Base-by-base conservation (phyloP, 2,113 vertebrate species). In the Oceanodroma tethys region DNA sequence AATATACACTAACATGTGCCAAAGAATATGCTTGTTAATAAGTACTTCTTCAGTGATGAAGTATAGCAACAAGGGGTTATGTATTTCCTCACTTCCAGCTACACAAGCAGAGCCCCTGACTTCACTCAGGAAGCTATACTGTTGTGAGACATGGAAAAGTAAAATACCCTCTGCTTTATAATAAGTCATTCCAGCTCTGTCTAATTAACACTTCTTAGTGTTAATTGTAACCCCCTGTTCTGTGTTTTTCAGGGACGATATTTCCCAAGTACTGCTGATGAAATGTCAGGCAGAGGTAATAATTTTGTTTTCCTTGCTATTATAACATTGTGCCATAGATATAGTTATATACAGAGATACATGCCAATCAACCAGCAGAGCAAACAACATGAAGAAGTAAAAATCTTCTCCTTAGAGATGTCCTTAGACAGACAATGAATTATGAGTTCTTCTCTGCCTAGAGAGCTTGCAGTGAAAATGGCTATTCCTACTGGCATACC, bases 181-280 rank as follows among this genome's bases (percentile, higher is more conserved):
- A 96, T 92, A 95, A 97, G 89, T 90, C 56, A 72, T 94, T 97
- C 75, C 80, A 74, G 75, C 94, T 95, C 95, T 65, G 87, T 50
- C 95, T 97, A 98, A 98, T 98, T 98, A 98, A 97, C 96, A 97
- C 97, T 97, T 96, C 94, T 83, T 79, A 95, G 96, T 88, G 97
- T 97, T 97, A 98, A 98, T 97, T 98, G 96, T 96, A 95, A 94
- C 94, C 97, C 96, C 90, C 88, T 83, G 87, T 95, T 97, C 95
- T 67, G 88, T 93, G 82, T 87, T 97, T 97, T 95, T 95, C 90
- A 92, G 95, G 95, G 92, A 95, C n/a, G 88, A n/a, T 97, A 90
- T 97, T 96, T 96, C 95, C 94, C 90, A 96, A 86, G 84, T 60
- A 95, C 72, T 91, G 96, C 93, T 95, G 95, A 86, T 95, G 88